Percentiles rank a stretch among this genome's conserved stretches.
phyloP scores from a whole-genome alignment of 1,140 invertebrate genomes.

The Drosophila pseudoobscura region DNA sequence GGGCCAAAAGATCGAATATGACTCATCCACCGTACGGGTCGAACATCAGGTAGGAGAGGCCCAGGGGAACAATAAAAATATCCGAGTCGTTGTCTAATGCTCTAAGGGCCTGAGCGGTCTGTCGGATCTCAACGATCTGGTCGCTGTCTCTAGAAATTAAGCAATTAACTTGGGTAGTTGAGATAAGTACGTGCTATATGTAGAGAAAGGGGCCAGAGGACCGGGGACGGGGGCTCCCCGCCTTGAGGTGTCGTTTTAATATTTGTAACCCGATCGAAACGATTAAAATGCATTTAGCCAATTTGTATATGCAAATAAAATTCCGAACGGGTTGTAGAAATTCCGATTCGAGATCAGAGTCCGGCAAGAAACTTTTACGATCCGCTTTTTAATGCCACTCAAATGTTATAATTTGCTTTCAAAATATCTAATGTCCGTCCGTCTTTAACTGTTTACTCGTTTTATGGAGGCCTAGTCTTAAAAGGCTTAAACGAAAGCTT shows the following conservation, averaged over 20 bases:
- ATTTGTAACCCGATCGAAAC: slow-evolving; percentile 48
- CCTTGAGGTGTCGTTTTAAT: slow-evolving; percentile 61
- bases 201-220: not conserved
- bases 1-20: slow-evolving; percentile 23
- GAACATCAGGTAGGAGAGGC: slow-evolving; percentile 32
- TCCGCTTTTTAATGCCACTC: slow-evolving; percentile 52
- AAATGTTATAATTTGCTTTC: slow-evolving; percentile 78
- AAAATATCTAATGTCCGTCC: slow-evolving; percentile 63
- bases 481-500: slow-evolving; percentile 47
- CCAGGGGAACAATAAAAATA: slow-evolving; percentile 11
- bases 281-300: slow-evolving; percentile 68
- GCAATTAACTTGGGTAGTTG: slow-evolving; percentile 76
- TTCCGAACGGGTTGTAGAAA: slow-evolving; percentile 39
- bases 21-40: slow-evolving; percentile 36
- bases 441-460: slow-evolving; percentile 35
- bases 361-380: slow-evolving; percentile 40
- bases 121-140: not conserved
- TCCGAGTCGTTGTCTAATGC: slow-evolving; percentile 43
- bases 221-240: no score
- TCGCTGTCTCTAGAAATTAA: slow-evolving; percentile 61
- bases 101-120: slow-evolving; percentile 8
- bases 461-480: slow-evolving; percentile 43
- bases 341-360: slow-evolving; percentile 7
- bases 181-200: slow-evolving; percentile 48
- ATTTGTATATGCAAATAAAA: slow-evolving; percentile 64